Conservation (phyloP, 2,888 invertebrate species). For the Clivina fossor region DNA sequence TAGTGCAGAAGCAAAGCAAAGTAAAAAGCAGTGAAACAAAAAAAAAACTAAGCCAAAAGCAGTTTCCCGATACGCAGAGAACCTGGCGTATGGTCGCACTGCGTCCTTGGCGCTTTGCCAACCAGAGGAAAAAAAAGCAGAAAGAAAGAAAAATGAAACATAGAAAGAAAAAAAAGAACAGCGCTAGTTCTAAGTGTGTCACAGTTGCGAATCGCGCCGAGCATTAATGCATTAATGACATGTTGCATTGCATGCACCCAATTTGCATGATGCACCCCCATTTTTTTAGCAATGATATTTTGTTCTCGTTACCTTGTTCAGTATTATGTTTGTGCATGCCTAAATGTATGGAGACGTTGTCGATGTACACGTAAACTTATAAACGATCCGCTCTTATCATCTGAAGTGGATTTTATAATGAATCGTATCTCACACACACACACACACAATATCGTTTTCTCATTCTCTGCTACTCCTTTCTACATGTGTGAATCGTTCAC, state of each 20-base stretch:
- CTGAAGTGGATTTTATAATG: constrained; percentile 31
- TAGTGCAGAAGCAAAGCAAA: too few relatives aligned
- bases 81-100: constrained; percentile 45
- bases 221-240: constrained; percentile 30
- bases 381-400: constrained; percentile 16
- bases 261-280: constrained; percentile 16
- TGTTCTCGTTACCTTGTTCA: not conserved
- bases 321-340: not conserved
- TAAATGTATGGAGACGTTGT: constrained; percentile 13
- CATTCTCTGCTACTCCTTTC: constrained; percentile 16
- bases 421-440: constrained; percentile 16
- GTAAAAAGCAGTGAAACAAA: not conserved
- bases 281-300: not conserved
- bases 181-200: constrained; percentile 23
- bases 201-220: constrained; percentile 12
- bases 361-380: constrained; percentile 17
- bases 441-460: constrained; percentile 2
- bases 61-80: constrained; percentile 22
- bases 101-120: constrained; percentile 52
- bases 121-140: constrained; percentile 33
- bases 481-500: too few relatives aligned
- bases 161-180: constrained; percentile 1
- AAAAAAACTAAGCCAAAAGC: not conserved
- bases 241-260: constrained; percentile 40
- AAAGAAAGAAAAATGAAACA: constrained; percentile 13